Percentiles rank a stretch among this genome's conserved stretches.
Conservation (phyloP, 2,113 vertebrate species). For the Semnornis frantzii region DNA sequence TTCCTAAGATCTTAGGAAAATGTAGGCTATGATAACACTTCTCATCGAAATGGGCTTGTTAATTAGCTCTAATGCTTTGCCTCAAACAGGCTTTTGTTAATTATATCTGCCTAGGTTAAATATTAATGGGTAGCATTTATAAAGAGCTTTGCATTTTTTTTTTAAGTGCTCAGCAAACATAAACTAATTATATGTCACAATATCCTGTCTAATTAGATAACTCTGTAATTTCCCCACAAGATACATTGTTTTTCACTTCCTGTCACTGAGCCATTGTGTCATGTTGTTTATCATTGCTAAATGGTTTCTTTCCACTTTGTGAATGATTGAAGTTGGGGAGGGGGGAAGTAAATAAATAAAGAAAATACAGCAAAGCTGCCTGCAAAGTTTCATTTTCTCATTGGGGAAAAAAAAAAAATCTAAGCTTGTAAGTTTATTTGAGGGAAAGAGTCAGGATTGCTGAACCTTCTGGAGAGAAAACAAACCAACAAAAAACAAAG, state of each 20-base stretch:
- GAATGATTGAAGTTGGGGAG: neutral
- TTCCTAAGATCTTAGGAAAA: neutral
- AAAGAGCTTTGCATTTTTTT: slow-evolving; percentile 40
- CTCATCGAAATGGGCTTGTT: neutral
- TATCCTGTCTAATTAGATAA: slow-evolving; percentile 64
- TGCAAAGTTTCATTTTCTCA: slow-evolving; percentile 3
- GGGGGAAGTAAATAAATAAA: neutral
- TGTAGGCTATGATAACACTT: neutral
- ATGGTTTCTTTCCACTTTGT: slow-evolving; percentile 15
- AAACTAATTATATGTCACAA: slow-evolving; percentile 66
- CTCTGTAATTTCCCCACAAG: slow-evolving; percentile 49
- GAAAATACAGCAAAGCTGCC: neutral
- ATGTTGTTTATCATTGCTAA: slow-evolving; percentile 2
- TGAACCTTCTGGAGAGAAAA: neutral
- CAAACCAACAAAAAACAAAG: too few relatives aligned
- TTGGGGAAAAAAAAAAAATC: neutral
- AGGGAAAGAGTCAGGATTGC: neutral
- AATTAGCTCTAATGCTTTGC: slow-evolving; percentile 27
- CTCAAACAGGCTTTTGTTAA: slow-evolving; percentile 44
- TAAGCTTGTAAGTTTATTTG: neutral
- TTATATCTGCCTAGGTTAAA: slow-evolving; percentile 62
- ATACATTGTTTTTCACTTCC: slow-evolving; percentile 56
- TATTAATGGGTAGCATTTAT: slow-evolving; percentile 56
- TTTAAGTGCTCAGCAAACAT: slow-evolving; percentile 50
- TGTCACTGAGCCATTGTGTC: slow-evolving; percentile 13